These are phyloP conservation scores for Ectropis grisescens DNA, from an alignment of 1,140 invertebrate species.

Conservation along the genomic window DNA sequence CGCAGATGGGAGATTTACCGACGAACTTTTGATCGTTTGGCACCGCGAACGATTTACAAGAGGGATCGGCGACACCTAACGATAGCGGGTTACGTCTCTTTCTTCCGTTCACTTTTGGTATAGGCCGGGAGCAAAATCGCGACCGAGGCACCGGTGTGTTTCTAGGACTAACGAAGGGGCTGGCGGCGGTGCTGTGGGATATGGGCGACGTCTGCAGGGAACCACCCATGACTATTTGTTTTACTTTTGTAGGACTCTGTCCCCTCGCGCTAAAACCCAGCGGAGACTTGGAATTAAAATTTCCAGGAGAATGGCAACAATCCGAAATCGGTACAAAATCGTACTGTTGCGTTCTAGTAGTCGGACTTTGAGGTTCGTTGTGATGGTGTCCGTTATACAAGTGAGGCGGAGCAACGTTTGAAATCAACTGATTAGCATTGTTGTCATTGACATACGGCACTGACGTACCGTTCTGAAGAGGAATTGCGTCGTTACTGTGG, in stretches of 20 bases:
- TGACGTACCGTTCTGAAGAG: constrained; percentile 33
- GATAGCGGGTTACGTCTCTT: constrained; percentile 42
- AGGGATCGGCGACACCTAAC: constrained; percentile 33
- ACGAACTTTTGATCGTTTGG: constrained; percentile 60
- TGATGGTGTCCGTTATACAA: constrained; percentile 50
- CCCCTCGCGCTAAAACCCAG: constrained; percentile 40
- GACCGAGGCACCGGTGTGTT: constrained; percentile 79
- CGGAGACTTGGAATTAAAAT: constrained; percentile 55
- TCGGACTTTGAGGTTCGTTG: constrained; percentile 70
- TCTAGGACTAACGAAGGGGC: constrained; percentile 87
- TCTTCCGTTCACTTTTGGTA: constrained; percentile 47
- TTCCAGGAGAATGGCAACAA: constrained; percentile 73
- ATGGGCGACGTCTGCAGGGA: constrained; percentile 57
- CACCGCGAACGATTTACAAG: constrained; percentile 49
- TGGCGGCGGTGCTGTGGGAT: constrained; percentile 67
- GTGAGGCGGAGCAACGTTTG: constrained; percentile 22
- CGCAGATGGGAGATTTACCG: constrained; percentile 31
- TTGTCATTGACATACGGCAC: constrained; percentile 25
- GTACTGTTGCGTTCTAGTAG: constrained; percentile 79
- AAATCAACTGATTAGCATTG: constrained; percentile 20
- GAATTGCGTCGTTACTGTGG: constrained; percentile 21
- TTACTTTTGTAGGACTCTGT: constrained; percentile 55
- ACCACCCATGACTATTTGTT: constrained; percentile 54
- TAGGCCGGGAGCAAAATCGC: constrained; percentile 44
- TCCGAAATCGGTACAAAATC: constrained; percentile 89